Base-by-base conservation (phyloP, 2,113 vertebrate genomes). In the Piliocolobus tephrosceles region DNA sequence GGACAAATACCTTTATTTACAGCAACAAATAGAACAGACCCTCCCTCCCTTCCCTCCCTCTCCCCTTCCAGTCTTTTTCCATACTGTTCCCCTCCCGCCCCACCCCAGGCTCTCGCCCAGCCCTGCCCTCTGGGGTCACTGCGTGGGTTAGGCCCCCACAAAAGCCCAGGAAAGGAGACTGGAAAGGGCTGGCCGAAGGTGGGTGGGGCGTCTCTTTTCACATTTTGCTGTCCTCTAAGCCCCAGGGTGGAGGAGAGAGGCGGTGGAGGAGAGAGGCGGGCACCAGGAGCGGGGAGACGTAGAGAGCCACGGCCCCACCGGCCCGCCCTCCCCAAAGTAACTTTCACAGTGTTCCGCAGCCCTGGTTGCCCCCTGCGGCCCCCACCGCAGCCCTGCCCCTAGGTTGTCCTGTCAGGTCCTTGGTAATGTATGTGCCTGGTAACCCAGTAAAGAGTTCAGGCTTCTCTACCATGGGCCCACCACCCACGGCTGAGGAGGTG, bases 1-100 rank as follows among this genome's bases (percentile, higher is more conserved):
- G 98, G 97, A 98, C 96, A 91, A 25, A 96, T 84, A 94, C 72
- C 76, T 99, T 99, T 99, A 99, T 98, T 99, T 99, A 98, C 98
- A 99, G 95, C 97, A 96, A 98, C 96, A 90, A 96, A 97, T 3
- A 30, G 88, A 66, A 84, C 79, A 88, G 95, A 68, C 96, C 96
- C 88, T 75, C 94, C 94, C 89, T 13, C 89, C 38, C 8, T 12
- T 20, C 84, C 92, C 58, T 78, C 83, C 76, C 91, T 35, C 55
- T 50, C 47, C 45, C 80, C 45, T 97, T 97, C 97, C 95, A 97
- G 96, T 97, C 94, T 91, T 87, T 89, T 58, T 57, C 94, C 43
- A 18, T 52, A 38, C 32, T 3, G 27, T 40, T 13, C 22, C 94
- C 13, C 11, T 52, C 2, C 2, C 4, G 0, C 52, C n/a, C 45